Evolutionary conservation across 2,797 vertebrate species (phyloP).

Genomic region (Acridotheres tristis): DNA sequence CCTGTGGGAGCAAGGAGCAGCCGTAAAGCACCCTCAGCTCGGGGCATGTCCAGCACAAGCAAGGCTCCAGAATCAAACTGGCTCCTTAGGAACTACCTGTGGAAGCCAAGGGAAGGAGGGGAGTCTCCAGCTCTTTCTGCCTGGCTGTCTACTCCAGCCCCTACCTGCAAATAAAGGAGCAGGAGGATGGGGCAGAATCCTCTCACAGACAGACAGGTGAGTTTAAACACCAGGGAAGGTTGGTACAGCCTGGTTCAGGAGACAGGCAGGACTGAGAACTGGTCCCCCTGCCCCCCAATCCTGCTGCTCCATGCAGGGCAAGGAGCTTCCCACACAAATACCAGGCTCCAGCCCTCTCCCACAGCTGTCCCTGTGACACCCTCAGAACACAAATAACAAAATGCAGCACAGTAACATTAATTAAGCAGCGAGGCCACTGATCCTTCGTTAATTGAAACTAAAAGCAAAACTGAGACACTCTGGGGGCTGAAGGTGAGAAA

Average conservation of each 20-base stretch:
- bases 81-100: background rate
- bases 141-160: background rate
- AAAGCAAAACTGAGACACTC: background rate
- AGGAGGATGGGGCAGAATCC: background rate
- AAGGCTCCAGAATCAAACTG: background rate
- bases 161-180: background rate
- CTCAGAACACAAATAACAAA: background rate
- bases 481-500: background rate
- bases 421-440: background rate
- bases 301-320: background rate
- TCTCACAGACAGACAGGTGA: no score
- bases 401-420: background rate
- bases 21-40: background rate
- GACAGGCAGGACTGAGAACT: background rate
- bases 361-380: background rate
- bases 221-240: background rate
- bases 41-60: fast-evolving
- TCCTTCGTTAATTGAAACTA: background rate
- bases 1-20: background rate
- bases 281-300: fast-evolving
- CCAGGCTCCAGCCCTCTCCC: background rate
- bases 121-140: background rate
- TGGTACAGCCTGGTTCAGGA: fast-evolving
- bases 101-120: background rate
- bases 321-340: background rate